Evolutionary conservation across 2,888 invertebrate genomes (phyloP).

Genomic region (Ashinkailepas kermadecensis): DNA sequence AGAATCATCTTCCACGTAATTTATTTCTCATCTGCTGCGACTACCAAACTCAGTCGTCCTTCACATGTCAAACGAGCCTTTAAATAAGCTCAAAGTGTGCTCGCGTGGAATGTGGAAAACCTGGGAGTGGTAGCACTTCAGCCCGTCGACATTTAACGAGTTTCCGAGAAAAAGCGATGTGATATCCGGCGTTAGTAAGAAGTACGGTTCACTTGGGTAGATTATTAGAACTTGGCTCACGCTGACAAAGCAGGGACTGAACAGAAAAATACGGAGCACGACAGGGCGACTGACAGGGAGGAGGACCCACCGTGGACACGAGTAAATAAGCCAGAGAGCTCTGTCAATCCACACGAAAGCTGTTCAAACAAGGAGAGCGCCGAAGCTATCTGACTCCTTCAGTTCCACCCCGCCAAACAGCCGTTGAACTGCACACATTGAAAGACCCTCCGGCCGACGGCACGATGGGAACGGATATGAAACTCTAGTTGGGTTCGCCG

Average conservation of each 20-base stretch:
- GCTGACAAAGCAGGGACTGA: too few species aligned
- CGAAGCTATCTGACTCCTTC: background rate
- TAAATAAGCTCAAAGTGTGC: background rate
- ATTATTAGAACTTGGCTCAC: too few species aligned
- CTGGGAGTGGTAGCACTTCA: too few species aligned
- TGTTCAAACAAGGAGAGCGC: slow-evolving; percentile 9
- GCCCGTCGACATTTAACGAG: too few species aligned
- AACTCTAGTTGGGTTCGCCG: background rate
- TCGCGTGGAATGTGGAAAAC: too few species aligned
- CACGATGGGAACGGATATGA: background rate
- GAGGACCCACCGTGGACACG: background rate
- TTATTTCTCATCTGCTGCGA: background rate
- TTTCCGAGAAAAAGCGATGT: too few species aligned
- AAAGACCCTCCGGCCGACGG: background rate
- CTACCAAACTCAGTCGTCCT: background rate
- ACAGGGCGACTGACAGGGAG: too few species aligned
- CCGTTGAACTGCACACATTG: background rate
- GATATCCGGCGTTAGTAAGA: too few species aligned
- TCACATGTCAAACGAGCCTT: background rate
- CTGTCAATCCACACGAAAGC: slow-evolving; percentile 7
- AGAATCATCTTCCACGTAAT: background rate
- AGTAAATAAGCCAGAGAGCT: slow-evolving; percentile 6
- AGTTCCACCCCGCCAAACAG: slow-evolving; percentile 3
- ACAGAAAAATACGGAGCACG: too few species aligned
- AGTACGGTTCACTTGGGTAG: too few species aligned